A percentile compares a stretch with the other conserved stretches of the same genome.
These are phyloP conservation scores for Hylomyscus alleni DNA, from an alignment of 2,797 vertebrate species.

Conservation along the genomic window DNA sequence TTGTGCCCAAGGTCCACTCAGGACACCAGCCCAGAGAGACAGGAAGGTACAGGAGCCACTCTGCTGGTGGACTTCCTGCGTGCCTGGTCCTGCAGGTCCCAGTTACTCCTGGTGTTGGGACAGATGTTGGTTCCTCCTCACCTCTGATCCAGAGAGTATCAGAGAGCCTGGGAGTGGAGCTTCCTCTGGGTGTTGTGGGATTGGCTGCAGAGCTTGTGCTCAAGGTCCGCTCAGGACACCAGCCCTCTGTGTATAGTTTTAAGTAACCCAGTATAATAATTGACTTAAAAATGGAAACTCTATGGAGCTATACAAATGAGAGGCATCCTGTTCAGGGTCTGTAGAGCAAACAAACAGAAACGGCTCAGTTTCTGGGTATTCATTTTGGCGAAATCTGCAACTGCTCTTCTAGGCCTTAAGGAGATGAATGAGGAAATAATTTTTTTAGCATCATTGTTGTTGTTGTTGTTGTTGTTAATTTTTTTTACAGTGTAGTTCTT, in stretches of 20 bases:
- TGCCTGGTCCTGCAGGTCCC: no score
- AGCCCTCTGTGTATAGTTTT: background rate
- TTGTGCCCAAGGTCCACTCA: no score
- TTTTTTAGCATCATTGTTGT: background rate
- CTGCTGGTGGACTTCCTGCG: no score
- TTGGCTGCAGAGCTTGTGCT: no score
- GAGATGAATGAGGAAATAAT: background rate
- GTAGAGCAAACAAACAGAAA: background rate
- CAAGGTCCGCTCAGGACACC: no score
- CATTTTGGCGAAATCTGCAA: background rate
- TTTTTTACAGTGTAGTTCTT: background rate
- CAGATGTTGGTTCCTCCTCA: no score
- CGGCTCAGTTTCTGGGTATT: background rate
- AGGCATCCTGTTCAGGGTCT: background rate
- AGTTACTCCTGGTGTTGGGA: no score
- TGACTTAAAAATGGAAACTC: background rate
- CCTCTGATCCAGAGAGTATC: no score
- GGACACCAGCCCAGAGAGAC: no score
- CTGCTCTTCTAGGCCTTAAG: background rate
- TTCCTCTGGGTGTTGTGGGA: no score
- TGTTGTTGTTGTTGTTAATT: background rate
- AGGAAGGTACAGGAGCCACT: no score
- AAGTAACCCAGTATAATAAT: slow-evolving; percentile 22
- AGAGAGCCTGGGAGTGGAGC: no score
- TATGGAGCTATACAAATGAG: background rate